Percentiles rank a stretch among this genome's conserved stretches.
These are phyloP conservation scores for Leptinotarsa defecta DNA, from an alignment of 1,140 invertebrate species.

Conservation along the genomic window DNA sequence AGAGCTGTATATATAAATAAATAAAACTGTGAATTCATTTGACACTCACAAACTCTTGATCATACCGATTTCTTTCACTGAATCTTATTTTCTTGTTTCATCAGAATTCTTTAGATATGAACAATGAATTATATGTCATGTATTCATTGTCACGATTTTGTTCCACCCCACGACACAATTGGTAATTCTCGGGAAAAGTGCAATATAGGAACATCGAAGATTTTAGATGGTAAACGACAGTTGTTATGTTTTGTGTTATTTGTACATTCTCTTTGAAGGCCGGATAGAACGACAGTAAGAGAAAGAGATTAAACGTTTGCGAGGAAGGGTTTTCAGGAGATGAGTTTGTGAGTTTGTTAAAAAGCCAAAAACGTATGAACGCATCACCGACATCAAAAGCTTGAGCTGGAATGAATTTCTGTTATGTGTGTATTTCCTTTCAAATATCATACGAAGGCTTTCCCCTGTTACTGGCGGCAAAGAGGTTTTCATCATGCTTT, in stretches of 20 bases:
- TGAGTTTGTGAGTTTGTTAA: slow-evolving; percentile 30
- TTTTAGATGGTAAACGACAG: neutral
- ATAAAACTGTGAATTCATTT: no score
- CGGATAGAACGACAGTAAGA: slow-evolving; percentile 1
- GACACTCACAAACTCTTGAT: no score
- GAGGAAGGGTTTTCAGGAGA: slow-evolving; percentile 26
- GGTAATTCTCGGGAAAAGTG: no score
- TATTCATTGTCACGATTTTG: no score
- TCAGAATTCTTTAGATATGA: no score
- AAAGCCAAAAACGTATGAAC: slow-evolving; percentile 31
- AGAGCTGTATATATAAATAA: no score
- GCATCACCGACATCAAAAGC: slow-evolving; percentile 28
- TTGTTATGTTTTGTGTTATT: neutral
- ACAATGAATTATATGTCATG: no score
- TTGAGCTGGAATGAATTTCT: slow-evolving; percentile 30
- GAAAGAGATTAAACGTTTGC: slow-evolving; percentile 30
- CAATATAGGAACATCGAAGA: neutral
- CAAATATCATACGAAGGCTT: slow-evolving; percentile 17
- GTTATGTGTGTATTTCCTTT: slow-evolving; percentile 30
- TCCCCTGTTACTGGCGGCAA: slow-evolving; percentile 6
- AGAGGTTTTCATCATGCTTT: neutral
- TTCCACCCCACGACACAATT: no score
- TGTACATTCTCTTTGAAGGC: slow-evolving; percentile 22
- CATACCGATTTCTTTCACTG: no score
- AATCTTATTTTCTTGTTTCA: no score